Percentiles rank a stretch among this genome's conserved stretches.
These are phyloP conservation scores for Tethya wilhelma DNA, from an alignment of 37 sponge, comb jelly and placozoan genomes.

Conservation along the genomic window DNA sequence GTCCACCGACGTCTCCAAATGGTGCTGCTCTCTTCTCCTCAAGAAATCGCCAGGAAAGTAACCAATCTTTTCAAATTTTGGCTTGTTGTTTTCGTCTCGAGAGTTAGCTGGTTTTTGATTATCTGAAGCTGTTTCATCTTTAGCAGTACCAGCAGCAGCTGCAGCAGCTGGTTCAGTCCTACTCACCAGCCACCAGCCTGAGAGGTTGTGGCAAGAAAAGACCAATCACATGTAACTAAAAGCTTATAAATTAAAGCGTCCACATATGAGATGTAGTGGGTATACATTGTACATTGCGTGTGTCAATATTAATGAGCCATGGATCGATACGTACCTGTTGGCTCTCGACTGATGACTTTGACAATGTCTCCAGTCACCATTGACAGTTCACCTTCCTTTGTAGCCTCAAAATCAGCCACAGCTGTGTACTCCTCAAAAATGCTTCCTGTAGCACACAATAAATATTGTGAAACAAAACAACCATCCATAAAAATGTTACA, in stretches of 20 bases:
- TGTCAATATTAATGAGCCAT: too few species aligned
- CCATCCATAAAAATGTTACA: not conserved
- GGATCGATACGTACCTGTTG: conserved; percentile 30
- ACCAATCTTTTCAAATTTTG: not conserved
- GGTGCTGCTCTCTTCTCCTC: conserved; percentile 7
- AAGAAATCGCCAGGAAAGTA: conserved; percentile 13
- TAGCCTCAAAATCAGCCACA: conserved; percentile 33
- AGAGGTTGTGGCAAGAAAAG: not conserved
- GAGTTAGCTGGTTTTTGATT: too few species aligned
- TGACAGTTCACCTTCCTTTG: conserved; percentile 26
- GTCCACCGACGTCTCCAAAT: too few species aligned
- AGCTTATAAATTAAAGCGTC: too few species aligned
- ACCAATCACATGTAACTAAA: too few species aligned
- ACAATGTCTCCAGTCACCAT: conserved; percentile 37
- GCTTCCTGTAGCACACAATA: conserved; percentile 24
- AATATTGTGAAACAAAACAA: not conserved
- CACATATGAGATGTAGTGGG: too few species aligned
- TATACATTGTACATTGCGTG: too few species aligned
- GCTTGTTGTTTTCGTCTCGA: not conserved
- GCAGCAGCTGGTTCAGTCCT: not conserved
- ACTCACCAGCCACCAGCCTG: conserved; percentile 50
- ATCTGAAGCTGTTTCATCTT: too few species aligned
- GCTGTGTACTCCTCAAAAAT: conserved; percentile 43
- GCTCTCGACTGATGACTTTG: conserved; percentile 47
- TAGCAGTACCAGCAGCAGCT: too few species aligned